These are phyloP conservation scores for Saturnia japonica DNA, from an alignment of 2,888 invertebrate species.

Conservation along the genomic window DNA sequence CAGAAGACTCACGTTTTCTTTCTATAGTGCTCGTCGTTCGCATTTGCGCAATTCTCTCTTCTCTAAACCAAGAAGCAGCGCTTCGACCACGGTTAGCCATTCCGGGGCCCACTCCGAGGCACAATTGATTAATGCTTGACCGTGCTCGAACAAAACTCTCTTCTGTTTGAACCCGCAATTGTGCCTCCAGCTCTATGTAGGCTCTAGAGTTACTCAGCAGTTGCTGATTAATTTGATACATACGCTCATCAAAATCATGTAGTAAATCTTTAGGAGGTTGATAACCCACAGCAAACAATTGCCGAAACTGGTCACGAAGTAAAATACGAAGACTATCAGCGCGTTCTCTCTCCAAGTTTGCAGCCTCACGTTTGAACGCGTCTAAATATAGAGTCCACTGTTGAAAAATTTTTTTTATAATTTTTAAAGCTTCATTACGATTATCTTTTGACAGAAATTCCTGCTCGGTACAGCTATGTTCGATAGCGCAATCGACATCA, in stretches of 20 bases:
- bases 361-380: conserved; percentile 53
- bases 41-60: conserved; percentile 28
- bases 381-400: conserved; percentile 45
- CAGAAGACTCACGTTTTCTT: conserved; percentile 22
- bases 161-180: conserved; percentile 53
- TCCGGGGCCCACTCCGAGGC: conserved; percentile 41
- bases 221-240: conserved; percentile 69
- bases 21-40: conserved; percentile 35
- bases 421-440: conserved; percentile 44
- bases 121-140: conserved; percentile 56
- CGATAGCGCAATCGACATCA: conserved; percentile 52
- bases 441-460: conserved; percentile 31
- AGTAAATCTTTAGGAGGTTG: conserved; percentile 56
- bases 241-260: conserved; percentile 62
- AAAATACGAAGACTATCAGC: conserved; percentile 53
- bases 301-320: conserved; percentile 59
- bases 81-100: conserved; percentile 37
- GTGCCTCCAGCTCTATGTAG: conserved; percentile 57
- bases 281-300: conserved; percentile 53
- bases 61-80: conserved; percentile 38
- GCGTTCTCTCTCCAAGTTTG: conserved; percentile 56
- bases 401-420: conserved; percentile 40
- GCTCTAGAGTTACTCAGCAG: conserved; percentile 63
- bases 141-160: conserved; percentile 45
- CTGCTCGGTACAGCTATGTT: conserved; percentile 30